Evolutionary conservation across 2,888 invertebrate species (phyloP), one percentile per base, ranked within the genome.

Genomic region (Acronicta psi): DNA sequence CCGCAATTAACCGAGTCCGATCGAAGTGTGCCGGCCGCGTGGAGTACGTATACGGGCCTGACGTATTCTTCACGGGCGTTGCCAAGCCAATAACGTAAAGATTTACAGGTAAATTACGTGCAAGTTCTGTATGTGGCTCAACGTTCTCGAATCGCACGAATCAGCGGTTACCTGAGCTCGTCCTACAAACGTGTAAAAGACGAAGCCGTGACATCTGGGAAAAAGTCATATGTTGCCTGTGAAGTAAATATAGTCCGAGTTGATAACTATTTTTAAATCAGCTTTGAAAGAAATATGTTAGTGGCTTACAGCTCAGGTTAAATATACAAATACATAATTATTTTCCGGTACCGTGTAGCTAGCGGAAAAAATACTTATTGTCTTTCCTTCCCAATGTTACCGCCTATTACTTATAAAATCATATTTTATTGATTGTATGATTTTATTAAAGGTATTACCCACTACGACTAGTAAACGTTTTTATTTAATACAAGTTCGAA

Each of bases 241-340:
- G 83, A 80, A 84, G 82, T 86, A 85, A 89, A 88, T 86, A 80
- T 77, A 84, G 76, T 61, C 69, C 70, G 77, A 69, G 81, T 77
- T 74, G 80, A 80, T 79, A 62, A 81, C 84, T 92, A 92, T 92
- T 92, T 92, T 88, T 91, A 90, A 86, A 85, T 76, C 77, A 53
- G 73, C 73, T 75, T 78, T 82, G 81, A 83, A 82, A 82, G 66
- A 82, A 79, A 80, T 80, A 79, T 83, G 76, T 82, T 75, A 78
- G 75, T 65, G 58, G 77, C 78, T 79, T 79, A 77, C 74, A 78
- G 79, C 69, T 76, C 67, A 69, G 71, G 76, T 75, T 77, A 77
- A 82, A 75, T 57, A 59, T 51, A 70, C 42, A 69, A 49, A 64
- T 73, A 75, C 71, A 69, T 69, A 25, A n/a, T n/a, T n/a, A 11